These are phyloP conservation scores for Rhabdophis nuchalis DNA, from an alignment of 2,797 vertebrate species.

Conservation along the genomic window DNA sequence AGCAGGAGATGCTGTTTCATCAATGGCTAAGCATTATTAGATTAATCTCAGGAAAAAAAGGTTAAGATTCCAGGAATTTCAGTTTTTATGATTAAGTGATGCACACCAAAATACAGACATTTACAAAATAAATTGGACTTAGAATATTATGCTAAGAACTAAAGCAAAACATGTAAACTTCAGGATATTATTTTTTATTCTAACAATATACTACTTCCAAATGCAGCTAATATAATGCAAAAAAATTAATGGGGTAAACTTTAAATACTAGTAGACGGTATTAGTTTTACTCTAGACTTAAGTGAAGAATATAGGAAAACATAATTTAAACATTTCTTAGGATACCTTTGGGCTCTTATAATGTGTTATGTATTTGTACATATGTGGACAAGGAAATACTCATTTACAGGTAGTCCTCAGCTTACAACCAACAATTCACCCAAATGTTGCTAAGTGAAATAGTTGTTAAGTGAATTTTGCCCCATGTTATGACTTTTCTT, in stretches of 20 bases:
- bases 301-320: not conserved
- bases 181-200: not conserved
- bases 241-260: not conserved
- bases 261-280: not conserved
- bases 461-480: not conserved
- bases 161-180: not conserved
- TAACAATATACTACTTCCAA: not conserved
- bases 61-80: conserved; percentile 22
- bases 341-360: not conserved
- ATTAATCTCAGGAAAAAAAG: conserved; percentile 16
- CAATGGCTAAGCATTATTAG: not conserved
- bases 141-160: not conserved
- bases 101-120: not conserved
- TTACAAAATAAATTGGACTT: not conserved
- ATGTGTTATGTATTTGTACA: not conserved
- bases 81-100: not conserved
- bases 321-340: not conserved
- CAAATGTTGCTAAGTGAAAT: not conserved
- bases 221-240: not conserved
- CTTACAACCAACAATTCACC: not conserved
- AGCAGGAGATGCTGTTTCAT: not conserved
- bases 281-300: not conserved
- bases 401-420: not conserved
- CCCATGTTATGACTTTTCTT: not conserved
- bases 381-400: not conserved